Percentiles rank a stretch among this genome's conserved stretches.
These are phyloP conservation scores for Sinosuthora webbiana DNA, from an alignment of 2,113 vertebrate genomes.

Conservation along the genomic window DNA sequence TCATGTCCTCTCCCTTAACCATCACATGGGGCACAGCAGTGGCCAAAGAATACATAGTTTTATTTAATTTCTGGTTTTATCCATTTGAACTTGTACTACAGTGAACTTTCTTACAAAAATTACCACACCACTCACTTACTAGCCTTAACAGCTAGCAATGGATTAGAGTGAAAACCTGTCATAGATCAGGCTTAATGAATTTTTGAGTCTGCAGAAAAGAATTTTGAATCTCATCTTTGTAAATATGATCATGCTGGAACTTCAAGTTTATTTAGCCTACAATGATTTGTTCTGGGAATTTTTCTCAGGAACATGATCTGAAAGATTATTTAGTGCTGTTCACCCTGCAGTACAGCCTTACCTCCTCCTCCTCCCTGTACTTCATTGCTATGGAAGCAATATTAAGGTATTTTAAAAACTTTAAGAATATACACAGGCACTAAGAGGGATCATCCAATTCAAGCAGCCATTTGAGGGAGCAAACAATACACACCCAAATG, in stretches of 20 bases:
- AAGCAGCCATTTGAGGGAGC: not conserved
- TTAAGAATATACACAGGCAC: not conserved
- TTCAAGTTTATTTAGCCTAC: not conserved
- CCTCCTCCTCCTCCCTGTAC: not conserved
- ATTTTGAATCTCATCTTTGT: not conserved
- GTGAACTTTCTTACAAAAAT: slow-evolving; percentile 35
- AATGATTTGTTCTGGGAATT: not conserved
- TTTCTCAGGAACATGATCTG: not conserved
- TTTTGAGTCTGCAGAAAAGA: not conserved
- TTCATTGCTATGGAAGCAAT: not conserved
- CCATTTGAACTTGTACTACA: slow-evolving; percentile 24
- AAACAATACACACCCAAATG: not conserved
- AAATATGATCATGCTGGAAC: not conserved
- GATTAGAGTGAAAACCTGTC: not conserved
- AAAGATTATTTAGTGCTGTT: not conserved
- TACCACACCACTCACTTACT: slow-evolving; percentile 40
- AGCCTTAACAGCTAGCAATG: not conserved
- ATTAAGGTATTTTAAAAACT: not conserved
- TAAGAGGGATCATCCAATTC: not conserved
- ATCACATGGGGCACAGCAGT: not conserved
- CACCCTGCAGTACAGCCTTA: not conserved
- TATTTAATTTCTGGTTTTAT: slow-evolving; percentile 3
- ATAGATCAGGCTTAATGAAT: not conserved
- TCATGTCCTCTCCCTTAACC: not conserved
- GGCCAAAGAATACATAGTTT: not conserved